Conservation (phyloP, 1,140 invertebrate species). For the Antheraea pernyi region DNA sequence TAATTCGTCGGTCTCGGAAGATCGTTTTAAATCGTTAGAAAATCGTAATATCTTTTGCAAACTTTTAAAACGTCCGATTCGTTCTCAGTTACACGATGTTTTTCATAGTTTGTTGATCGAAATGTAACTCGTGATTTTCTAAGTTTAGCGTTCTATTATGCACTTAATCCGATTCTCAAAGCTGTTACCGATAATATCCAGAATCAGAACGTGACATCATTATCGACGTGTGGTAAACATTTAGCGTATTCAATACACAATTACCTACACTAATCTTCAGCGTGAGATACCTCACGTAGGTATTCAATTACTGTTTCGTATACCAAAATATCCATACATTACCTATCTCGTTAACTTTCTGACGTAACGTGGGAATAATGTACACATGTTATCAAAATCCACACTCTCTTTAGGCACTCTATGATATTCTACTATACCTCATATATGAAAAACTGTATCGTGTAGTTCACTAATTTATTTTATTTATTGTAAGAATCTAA, state of each 20-base stretch:
- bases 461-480: too few relatives aligned
- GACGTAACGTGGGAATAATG: not conserved
- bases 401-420: not conserved
- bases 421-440: not conserved
- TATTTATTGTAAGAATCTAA: too few relatives aligned
- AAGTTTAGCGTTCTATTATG: not conserved
- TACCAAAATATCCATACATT: slow-evolving; percentile 3
- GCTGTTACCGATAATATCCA: not conserved
- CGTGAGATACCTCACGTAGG: not conserved
- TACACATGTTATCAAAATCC: not conserved
- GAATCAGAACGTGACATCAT: not conserved
- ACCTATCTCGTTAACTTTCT: not conserved
- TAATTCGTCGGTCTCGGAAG: too few relatives aligned
- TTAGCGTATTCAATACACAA: not conserved
- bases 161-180: not conserved
- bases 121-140: not conserved
- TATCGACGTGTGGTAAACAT: slow-evolving; percentile 1
- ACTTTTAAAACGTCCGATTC: too few relatives aligned
- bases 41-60: too few relatives aligned
- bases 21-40: too few relatives aligned
- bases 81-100: not conserved
- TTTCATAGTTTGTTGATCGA: not conserved
- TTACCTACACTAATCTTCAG: not conserved
- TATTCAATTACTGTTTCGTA: not conserved
- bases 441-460: not conserved